These are phyloP conservation scores for Philopedon plagiatum DNA, from an alignment of 2,888 invertebrate species.

Conservation along the genomic window DNA sequence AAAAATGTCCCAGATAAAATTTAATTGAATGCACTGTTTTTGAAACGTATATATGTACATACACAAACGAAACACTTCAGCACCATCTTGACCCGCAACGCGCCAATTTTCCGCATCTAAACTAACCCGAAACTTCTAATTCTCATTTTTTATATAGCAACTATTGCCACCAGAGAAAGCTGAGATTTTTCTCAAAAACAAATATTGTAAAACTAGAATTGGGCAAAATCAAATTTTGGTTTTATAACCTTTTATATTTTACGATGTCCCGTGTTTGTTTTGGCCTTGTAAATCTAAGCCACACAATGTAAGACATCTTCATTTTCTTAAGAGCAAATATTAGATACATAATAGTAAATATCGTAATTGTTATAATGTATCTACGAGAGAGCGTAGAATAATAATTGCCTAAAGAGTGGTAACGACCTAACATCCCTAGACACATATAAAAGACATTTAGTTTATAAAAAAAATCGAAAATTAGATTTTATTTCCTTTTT, in stretches of 20 bases:
- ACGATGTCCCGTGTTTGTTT: conserved; percentile 38
- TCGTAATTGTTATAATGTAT: not conserved
- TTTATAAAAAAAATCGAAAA: too few species aligned
- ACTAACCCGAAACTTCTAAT: not conserved
- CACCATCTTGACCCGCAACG: not conserved
- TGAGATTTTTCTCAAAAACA: conserved; percentile 39
- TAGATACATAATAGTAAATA: conserved; percentile 6
- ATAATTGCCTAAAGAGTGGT: too few species aligned
- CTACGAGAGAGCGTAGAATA: not conserved
- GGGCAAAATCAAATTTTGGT: conserved; percentile 25
- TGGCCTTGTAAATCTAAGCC: conserved; percentile 20
- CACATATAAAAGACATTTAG: too few species aligned
- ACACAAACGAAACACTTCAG: not conserved
- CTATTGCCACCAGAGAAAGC: conserved; percentile 29
- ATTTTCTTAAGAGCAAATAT: conserved; percentile 25
- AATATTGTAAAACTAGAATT: conserved; percentile 43
- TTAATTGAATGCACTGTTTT: too few species aligned
- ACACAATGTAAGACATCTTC: conserved; percentile 13
- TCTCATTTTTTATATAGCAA: conserved; percentile 13
- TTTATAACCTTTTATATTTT: conserved; percentile 32
- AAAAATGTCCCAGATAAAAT: too few species aligned
- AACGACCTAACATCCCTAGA: too few species aligned
- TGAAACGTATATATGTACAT: not conserved
- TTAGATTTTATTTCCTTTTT: too few species aligned
- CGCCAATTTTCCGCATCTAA: not conserved